Percentiles rank a stretch among this genome's conserved stretches.
Evolutionary conservation across 2,888 invertebrate species (phyloP).

Genomic region (Yponomeuta malinellus): DNA sequence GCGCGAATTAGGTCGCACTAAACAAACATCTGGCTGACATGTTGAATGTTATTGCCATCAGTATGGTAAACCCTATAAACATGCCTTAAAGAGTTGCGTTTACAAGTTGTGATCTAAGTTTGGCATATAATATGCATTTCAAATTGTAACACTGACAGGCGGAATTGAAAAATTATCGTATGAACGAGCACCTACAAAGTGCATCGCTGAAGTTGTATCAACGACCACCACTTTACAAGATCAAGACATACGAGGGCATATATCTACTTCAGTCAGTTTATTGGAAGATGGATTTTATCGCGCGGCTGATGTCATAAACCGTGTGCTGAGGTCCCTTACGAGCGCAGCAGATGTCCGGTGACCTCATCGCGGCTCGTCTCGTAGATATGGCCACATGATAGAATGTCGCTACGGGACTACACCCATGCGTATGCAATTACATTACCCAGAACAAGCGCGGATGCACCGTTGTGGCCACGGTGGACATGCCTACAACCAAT

Average conservation of each 20-base stretch:
- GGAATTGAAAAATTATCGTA: not conserved
- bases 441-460: no score
- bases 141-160: not conserved
- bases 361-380: not conserved
- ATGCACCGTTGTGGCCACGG: no score
- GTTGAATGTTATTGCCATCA: not conserved
- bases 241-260: not conserved
- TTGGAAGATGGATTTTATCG: not conserved
- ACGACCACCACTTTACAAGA: not conserved
- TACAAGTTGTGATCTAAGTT: no score
- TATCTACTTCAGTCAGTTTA: not conserved
- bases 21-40: not conserved
- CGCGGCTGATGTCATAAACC: not conserved
- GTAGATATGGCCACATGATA: not conserved
- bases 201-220: not conserved
- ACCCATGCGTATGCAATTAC: no score
- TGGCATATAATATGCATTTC: not conserved
- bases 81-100: no score
- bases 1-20: not conserved
- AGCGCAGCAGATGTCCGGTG: not conserved
- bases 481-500: no score
- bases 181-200: not conserved
- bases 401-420: no score
- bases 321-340: not conserved
- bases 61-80: not conserved